Evolutionary conservation across 2,888 invertebrate species (phyloP), one percentile per base, ranked within the genome.

Genomic region (Patella depressa): DNA sequence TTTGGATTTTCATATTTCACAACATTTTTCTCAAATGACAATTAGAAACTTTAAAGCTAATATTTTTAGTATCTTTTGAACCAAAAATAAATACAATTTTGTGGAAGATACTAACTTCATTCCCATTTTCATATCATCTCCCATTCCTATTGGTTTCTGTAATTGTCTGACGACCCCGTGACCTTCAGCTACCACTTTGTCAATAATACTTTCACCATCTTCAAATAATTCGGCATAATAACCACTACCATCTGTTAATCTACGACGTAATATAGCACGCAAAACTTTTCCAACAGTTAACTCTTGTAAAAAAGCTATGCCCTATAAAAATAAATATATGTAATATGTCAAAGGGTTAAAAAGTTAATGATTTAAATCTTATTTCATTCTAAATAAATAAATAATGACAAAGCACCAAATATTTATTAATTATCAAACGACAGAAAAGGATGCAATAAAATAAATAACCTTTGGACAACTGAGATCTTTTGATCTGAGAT

Each of bases 171-270:
- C 78, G n/a, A 78, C 79, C 53, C 85, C 86, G 82, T 80, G 86
- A 12, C 86, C 87, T 70, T 85, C 85, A 53, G 85, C 82, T 17
- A 87, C 76, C 76, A 87, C 82, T 65, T 82, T 80, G 5, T 88
- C 87, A 74, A 81, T 83, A 54, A 88, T 59, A 72, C 81, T 81
- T 17, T 81, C 71, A 1, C 83, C 87, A 59, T 84, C 81, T 2
- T 84, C 77, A 74, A 76, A 85, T 9, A 88, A 24, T 12, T 86
- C 80, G 19, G 85, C 88, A 79, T 86, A 88, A 75, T 79, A 84
- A 9, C 88, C 88, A 29, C 83, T 81, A 34, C 83, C 83, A 77
- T 88, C 88, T 5, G 84, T 79, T 3, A 88, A 77, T 7, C 80
- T 77, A 15, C 82, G 78, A 7, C 83, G 84, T 45, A 81, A 82